Percentiles rank a stretch among this genome's conserved stretches.
Evolutionary conservation across 2,888 invertebrate species (phyloP).

Genomic region (Alloscopus bannaensis): DNA sequence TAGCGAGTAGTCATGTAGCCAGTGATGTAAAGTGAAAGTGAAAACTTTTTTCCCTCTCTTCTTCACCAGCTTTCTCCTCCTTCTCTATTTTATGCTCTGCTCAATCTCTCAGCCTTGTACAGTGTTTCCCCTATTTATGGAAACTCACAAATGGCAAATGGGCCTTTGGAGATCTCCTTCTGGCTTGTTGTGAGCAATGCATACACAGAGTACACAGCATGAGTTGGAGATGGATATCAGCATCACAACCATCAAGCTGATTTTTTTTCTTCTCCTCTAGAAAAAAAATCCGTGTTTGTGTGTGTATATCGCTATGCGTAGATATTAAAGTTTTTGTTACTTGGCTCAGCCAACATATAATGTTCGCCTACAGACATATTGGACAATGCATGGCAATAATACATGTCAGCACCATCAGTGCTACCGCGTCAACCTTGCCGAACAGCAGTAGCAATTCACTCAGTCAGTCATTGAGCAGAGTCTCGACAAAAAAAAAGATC

Average conservation of each 20-base stretch:
- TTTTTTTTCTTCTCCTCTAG: neutral
- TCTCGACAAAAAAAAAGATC: conserved; percentile 14
- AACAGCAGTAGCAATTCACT: conserved; percentile 17
- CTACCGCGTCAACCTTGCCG: conserved; percentile 10
- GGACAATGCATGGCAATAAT: conserved; percentile 22
- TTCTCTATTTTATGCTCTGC: neutral
- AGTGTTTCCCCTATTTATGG: conserved; percentile 28
- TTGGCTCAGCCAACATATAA: too few relatives aligned
- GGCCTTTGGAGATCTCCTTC: conserved; percentile 31
- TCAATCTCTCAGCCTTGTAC: neutral
- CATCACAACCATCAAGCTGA: neutral
- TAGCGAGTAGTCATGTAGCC: neutral
- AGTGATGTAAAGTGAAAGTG: neutral
- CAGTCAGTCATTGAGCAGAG: conserved; percentile 34
- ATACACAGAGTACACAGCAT: neutral
- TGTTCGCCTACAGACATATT: too few relatives aligned
- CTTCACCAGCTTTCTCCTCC: neutral
- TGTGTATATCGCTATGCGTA: too few relatives aligned
- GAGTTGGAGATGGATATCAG: conserved; percentile 16
- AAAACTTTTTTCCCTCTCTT: conserved; percentile 10
- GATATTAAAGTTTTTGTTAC: too few relatives aligned
- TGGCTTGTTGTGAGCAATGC: conserved; percentile 15
- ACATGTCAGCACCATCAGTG: conserved; percentile 41
- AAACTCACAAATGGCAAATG: conserved; percentile 50
- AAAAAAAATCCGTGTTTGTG: conserved; percentile 4